A percentile compares a stretch with the other conserved stretches of the same genome.
Conservation (phyloP, 2,113 vertebrate genomes). For the Lipophrys pholis region DNA sequence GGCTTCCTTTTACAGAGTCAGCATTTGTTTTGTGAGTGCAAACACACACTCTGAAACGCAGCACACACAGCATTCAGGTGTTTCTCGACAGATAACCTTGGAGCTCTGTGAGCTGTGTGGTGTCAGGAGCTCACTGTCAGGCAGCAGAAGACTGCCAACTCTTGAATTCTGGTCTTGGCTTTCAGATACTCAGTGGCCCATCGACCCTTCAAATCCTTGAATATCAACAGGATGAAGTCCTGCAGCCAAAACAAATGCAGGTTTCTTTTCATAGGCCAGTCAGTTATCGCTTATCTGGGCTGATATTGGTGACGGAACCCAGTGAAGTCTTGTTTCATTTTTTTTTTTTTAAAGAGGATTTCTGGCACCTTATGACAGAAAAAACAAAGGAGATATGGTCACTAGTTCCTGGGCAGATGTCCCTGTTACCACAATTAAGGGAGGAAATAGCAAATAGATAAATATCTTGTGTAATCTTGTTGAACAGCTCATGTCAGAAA, state of each 20-base stretch:
- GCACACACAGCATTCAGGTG: constrained; percentile 25
- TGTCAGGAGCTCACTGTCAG: constrained; percentile 18
- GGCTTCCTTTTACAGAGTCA: constrained; percentile 37
- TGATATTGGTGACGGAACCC: too few relatives aligned
- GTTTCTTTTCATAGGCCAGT: background rate
- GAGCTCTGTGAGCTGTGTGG: constrained; percentile 24
- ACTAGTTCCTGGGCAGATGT: too few relatives aligned
- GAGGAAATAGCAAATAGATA: too few relatives aligned
- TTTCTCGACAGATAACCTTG: constrained; percentile 48
- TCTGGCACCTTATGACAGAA: too few relatives aligned
- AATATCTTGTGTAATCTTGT: too few relatives aligned
- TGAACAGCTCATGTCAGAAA: too few relatives aligned
- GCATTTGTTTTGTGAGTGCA: constrained; percentile 33
- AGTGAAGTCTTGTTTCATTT: too few relatives aligned
- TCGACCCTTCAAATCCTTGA: constrained; percentile 1
- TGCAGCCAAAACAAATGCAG: background rate
- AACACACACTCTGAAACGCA: background rate
- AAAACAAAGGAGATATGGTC: too few relatives aligned
- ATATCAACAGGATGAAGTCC: background rate
- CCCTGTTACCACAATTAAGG: too few relatives aligned
- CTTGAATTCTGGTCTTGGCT: constrained; percentile 1
- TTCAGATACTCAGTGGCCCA: background rate
- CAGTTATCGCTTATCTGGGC: background rate
- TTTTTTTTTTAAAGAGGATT: too few relatives aligned
- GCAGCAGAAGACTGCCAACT: constrained; percentile 16